Evolutionary conservation across 2,113 vertebrate species (phyloP).

Genomic region (Podocnemis expansa): DNA sequence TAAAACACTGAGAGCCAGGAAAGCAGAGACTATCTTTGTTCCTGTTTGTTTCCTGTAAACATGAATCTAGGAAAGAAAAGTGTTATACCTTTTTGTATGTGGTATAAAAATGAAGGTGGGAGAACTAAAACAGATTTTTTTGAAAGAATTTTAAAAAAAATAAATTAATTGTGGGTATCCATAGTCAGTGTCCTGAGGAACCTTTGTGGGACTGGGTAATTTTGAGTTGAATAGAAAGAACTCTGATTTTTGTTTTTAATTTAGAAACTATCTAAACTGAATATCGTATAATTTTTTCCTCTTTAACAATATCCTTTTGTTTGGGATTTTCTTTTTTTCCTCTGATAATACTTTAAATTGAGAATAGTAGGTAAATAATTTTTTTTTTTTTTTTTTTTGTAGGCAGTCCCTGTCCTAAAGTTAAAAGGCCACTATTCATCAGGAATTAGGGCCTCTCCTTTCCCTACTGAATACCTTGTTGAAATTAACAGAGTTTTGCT

Average conservation of each 20-base stretch:
- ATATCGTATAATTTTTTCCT: not conserved
- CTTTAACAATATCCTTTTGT: not conserved
- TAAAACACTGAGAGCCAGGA: not conserved
- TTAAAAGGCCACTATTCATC: slow-evolving; percentile 50
- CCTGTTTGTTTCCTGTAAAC: not conserved
- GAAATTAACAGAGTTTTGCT: slow-evolving; percentile 93
- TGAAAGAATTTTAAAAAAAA: not conserved
- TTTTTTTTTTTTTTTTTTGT: slow-evolving; percentile 9
- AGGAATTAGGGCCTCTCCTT: slow-evolving; percentile 56
- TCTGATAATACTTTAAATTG: not conserved
- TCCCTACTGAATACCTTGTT: slow-evolving; percentile 87
- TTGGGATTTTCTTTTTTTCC: not conserved
- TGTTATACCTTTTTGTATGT: not conserved
- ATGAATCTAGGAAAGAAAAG: not conserved
- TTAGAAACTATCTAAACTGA: not conserved
- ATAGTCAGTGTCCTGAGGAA: not conserved
- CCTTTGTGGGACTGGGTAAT: not conserved
- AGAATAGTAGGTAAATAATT: slow-evolving; percentile 1
- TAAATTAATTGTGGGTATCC: not conserved
- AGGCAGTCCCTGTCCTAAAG: slow-evolving; percentile 62
- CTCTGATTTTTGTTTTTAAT: not conserved
- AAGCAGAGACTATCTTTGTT: not conserved
- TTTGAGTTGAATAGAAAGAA: not conserved
- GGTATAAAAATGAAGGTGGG: not conserved
- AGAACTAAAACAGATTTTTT: not conserved